These are phyloP conservation scores for Equus przewalskii DNA, from an alignment of 2,113 vertebrate genomes.

Conservation along the genomic window DNA sequence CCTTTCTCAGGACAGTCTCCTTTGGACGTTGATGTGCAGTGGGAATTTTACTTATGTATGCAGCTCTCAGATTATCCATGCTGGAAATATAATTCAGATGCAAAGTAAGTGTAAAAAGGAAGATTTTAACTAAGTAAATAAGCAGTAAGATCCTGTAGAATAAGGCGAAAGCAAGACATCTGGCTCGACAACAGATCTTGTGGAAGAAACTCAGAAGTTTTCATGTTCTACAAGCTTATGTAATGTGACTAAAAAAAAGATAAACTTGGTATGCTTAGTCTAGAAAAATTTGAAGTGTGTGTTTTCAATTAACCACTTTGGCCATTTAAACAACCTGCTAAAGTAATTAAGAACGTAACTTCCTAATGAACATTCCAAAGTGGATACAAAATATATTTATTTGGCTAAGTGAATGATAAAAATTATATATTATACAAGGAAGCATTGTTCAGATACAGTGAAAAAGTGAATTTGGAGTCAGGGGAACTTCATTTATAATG, in stretches of 20 bases:
- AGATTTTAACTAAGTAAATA: slow-evolving; percentile 57
- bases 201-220: neutral
- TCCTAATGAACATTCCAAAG: neutral
- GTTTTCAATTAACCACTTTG: neutral
- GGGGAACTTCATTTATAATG: neutral
- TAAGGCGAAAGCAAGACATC: slow-evolving; percentile 45
- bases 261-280: neutral
- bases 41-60: neutral
- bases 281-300: neutral
- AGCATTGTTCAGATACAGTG: neutral
- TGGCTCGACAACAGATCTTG: slow-evolving; percentile 32
- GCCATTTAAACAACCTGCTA: neutral
- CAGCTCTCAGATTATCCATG: slow-evolving; percentile 6
- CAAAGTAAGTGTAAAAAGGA: slow-evolving; percentile 53
- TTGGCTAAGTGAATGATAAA: neutral
- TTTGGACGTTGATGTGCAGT: neutral
- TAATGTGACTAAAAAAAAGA: neutral
- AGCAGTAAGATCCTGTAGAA: neutral
- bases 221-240: neutral
- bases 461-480: neutral
- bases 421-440: neutral
- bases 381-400: neutral
- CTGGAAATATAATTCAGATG: slow-evolving; percentile 66
- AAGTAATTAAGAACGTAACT: neutral
- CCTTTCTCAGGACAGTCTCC: neutral